Evolutionary conservation across 2,797 vertebrate species (phyloP), one percentile per base, ranked within the genome.

Genomic region (Sebastes cheni): DNA sequence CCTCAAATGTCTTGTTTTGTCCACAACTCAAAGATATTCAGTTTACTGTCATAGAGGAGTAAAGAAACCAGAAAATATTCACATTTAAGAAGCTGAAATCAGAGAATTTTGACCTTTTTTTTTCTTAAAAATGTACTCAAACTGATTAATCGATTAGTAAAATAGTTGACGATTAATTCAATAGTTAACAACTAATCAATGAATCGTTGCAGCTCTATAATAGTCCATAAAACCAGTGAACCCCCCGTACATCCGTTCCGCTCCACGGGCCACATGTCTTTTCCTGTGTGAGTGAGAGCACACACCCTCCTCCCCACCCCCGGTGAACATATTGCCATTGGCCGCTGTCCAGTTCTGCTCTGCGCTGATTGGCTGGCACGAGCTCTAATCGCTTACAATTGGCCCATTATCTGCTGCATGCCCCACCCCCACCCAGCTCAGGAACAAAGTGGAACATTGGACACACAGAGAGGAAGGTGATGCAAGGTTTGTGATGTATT

Each of bases 401-500:
- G 96, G 95, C 78, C 85, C 82, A 68, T 81, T 85, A 88, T 88
- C 70, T 87, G 85, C 88, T 86, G 89, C 92, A 91, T 88, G 91
- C 91, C 92, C 91, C 87, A 81, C 77, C 70, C 66, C 79, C 76
- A 29, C 67, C 65, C 90, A 79, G 93, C 91, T 72, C 80, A 81
- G 88, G 91, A 91, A 91, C 89, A 93, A 90, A 91, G 88, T 94
- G 92, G 90, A 87, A 82, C 88, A 92, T 76, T 90, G 88, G 90
- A 89, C 89, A 87, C 80, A 90, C 72, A 80, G 70, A 85, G 80
- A 95, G 92, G 92, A 92, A 92, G 92, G 95, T 89, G 94, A 96
- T 96, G 96, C 94, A 96, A 97, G 96, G 96, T 96, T 93, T 93
- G 95, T 95, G 82, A 85, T 93, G 79, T 83, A 87, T 92, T 89